A percentile compares a stretch with the other conserved stretches of the same genome.
Evolutionary conservation across 2,113 vertebrate genomes (phyloP).

Genomic region (Hypomesus transpacificus): DNA sequence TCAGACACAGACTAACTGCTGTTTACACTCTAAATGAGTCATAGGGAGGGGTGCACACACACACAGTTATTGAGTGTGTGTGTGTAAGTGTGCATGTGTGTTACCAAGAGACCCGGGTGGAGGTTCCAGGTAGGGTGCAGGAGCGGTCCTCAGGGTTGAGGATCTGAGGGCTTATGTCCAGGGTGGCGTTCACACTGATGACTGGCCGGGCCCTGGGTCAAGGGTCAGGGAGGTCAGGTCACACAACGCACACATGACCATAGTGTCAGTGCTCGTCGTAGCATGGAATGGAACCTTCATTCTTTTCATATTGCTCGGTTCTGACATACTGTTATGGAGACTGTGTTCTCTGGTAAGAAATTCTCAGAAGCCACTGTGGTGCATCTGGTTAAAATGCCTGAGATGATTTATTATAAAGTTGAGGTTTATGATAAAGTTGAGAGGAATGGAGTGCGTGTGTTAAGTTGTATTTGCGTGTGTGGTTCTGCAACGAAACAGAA

Average conservation of each 20-base stretch:
- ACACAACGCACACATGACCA: too few species aligned
- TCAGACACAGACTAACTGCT: neutral
- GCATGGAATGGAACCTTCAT: neutral
- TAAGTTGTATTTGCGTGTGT: too few species aligned
- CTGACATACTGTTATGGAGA: too few species aligned
- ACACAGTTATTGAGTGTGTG: neutral
- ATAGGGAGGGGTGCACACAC: constrained; percentile 4
- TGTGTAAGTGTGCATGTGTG: constrained; percentile 1
- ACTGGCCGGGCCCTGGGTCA: constrained; percentile 85
- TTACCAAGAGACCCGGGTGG: constrained; percentile 86
- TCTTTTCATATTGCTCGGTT: neutral
- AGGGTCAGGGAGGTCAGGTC: neutral
- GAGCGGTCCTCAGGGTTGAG: constrained; percentile 88
- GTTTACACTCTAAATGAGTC: neutral
- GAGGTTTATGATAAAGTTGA: too few species aligned
- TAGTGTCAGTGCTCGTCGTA: too few species aligned
- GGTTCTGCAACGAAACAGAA: too few species aligned
- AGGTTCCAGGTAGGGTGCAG: constrained; percentile 69
- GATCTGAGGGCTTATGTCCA: constrained; percentile 89
- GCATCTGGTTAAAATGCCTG: too few species aligned
- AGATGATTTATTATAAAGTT: too few species aligned
- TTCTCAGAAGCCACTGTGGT: too few species aligned
- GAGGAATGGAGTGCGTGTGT: too few species aligned
- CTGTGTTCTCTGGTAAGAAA: too few species aligned
- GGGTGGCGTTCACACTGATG: constrained; percentile 83